These are phyloP conservation scores for Tiliqua scincoides DNA, from an alignment of 2,113 vertebrate species.

Conservation along the genomic window DNA sequence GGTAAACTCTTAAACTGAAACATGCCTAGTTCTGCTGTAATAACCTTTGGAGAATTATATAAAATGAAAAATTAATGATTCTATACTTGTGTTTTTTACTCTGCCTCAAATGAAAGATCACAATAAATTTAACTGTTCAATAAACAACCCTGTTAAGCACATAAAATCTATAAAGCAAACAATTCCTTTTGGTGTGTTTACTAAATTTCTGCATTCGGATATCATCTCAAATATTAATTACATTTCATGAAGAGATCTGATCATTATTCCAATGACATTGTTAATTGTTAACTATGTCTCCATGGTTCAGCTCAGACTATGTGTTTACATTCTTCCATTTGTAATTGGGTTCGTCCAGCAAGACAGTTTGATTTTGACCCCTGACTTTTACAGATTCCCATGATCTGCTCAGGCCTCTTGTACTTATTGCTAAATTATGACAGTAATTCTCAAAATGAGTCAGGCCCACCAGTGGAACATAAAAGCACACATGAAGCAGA, in stretches of 20 bases:
- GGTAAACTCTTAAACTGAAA: not conserved
- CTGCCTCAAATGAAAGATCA: not conserved
- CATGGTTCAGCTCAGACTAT: not conserved
- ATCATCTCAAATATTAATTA: not conserved
- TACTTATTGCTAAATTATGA: not conserved
- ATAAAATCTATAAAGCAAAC: constrained; percentile 4
- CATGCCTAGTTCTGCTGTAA: not conserved
- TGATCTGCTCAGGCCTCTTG: not conserved
- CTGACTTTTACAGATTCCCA: not conserved
- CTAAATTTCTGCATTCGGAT: not conserved
- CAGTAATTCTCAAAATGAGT: constrained; percentile 4
- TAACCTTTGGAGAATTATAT: constrained; percentile 36
- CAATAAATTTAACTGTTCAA: constrained; percentile 24
- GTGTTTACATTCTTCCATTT: constrained; percentile 1
- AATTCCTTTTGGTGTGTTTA: not conserved
- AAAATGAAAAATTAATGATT: constrained; percentile 33
- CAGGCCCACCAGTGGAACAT: not conserved
- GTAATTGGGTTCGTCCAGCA: not conserved
- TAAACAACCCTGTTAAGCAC: not conserved
- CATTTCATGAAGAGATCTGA: constrained; percentile 5
- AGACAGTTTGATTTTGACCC: not conserved
- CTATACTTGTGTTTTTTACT: constrained; percentile 19
- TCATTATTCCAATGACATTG: not conserved
- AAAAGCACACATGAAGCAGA: not conserved
- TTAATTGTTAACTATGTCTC: not conserved